These are phyloP conservation scores for Drosophila sp. DNA, from an alignment of 1,140 invertebrate genomes.

Conservation along the genomic window DNA sequence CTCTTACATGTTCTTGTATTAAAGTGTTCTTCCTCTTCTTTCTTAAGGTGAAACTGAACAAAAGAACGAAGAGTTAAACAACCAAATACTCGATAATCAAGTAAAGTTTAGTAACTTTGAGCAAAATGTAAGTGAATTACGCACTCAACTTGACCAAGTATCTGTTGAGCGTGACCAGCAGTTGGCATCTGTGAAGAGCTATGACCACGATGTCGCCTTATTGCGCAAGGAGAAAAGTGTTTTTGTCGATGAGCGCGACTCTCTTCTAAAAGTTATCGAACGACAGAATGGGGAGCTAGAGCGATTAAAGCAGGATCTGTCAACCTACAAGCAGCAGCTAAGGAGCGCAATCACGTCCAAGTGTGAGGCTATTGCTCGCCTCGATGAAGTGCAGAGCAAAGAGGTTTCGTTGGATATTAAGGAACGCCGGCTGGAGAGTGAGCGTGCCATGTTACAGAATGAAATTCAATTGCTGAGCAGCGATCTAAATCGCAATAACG, in stretches of 20 bases:
- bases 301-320: slow-evolving; percentile 87
- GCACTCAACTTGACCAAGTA: slow-evolving; percentile 87
- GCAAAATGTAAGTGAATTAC: slow-evolving; percentile 87
- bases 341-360: slow-evolving; percentile 90
- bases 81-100: slow-evolving; percentile 87
- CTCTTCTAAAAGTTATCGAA: slow-evolving; percentile 88
- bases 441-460: slow-evolving; percentile 89
- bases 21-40: slow-evolving; percentile 17
- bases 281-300: slow-evolving; percentile 89
- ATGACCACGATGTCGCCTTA: slow-evolving; percentile 86
- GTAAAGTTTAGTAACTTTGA: slow-evolving; percentile 88
- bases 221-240: slow-evolving; percentile 87
- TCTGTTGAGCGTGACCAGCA: slow-evolving; percentile 87
- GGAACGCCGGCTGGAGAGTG: slow-evolving; percentile 93
- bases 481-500: slow-evolving; percentile 90
- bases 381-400: slow-evolving; percentile 92
- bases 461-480: slow-evolving; percentile 91
- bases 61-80: slow-evolving; percentile 86
- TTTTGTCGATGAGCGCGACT: slow-evolving; percentile 89
- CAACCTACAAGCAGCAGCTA: slow-evolving; percentile 88
- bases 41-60: slow-evolving; percentile 85
- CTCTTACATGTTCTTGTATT: not conserved
- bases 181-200: slow-evolving; percentile 86
- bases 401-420: slow-evolving; percentile 91
- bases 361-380: slow-evolving; percentile 91